Conservation (phyloP, 2,888 invertebrate genomes). For the Hydraecia micacea region DNA sequence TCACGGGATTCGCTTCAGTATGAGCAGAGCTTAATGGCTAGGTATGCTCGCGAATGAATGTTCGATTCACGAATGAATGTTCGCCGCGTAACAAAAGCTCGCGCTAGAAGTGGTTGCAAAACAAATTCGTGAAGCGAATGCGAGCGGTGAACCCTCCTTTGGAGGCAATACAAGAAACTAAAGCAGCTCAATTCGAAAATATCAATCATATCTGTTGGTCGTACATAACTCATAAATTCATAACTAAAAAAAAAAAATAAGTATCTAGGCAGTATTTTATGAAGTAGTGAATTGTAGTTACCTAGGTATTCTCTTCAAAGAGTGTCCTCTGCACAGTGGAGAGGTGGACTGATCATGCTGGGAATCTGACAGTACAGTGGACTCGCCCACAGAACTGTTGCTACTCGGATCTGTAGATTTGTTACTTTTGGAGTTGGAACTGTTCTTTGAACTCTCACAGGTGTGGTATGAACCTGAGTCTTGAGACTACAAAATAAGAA, state of each 20-base stretch:
- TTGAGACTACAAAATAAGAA: slow-evolving; percentile 74
- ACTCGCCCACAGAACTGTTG: slow-evolving; percentile 84
- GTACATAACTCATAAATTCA: neutral
- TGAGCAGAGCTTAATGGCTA: neutral
- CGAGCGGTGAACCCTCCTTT: neutral
- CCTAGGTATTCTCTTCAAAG: slow-evolving; percentile 88
- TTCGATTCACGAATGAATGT: neutral
- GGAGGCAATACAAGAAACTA: neutral
- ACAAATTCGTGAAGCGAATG: neutral
- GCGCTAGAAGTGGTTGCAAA: neutral
- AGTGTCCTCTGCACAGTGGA: slow-evolving; percentile 89
- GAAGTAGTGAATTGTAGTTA: slow-evolving; percentile 56
- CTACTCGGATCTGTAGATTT: slow-evolving; percentile 89
- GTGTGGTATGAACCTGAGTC: slow-evolving; percentile 88
- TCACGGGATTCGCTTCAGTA: neutral
- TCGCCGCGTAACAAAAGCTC: neutral
- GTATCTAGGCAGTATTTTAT: neutral
- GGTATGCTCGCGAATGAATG: neutral
- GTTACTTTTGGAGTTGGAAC: slow-evolving; percentile 80
- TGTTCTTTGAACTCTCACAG: slow-evolving; percentile 87
- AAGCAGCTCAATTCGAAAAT: neutral
- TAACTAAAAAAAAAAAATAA: no score
- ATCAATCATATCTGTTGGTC: neutral
- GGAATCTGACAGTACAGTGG: slow-evolving; percentile 84
- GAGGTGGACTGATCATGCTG: slow-evolving; percentile 90